Percentiles rank a stretch among this genome's conserved stretches.
phyloP scores from a whole-genome alignment of 2,888 invertebrate genomes.

The Himalopsyche kuldschensis region DNA sequence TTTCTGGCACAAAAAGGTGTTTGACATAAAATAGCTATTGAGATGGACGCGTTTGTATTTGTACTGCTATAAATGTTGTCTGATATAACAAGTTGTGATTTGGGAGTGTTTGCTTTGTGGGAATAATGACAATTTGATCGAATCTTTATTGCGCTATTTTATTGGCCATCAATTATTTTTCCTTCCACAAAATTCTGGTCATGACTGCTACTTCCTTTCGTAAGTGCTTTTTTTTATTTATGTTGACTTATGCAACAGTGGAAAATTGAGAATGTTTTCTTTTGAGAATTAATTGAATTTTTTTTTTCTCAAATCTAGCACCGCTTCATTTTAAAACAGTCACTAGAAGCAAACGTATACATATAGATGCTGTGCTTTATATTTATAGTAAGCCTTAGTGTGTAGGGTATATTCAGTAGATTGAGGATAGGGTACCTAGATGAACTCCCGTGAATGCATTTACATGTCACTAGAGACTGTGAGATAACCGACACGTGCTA shows the following conservation, averaged over 20 bases:
- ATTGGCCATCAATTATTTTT: not conserved
- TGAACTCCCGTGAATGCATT: conserved; percentile 53
- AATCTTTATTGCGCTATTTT: not conserved
- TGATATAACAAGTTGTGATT: not conserved
- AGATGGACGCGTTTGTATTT: conserved; percentile 18
- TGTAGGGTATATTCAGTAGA: not conserved
- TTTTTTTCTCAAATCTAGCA: too few species aligned
- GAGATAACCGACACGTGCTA: conserved; percentile 36
- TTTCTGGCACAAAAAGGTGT: conserved; percentile 37
- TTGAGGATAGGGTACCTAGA: not conserved
- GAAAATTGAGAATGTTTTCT: too few species aligned
- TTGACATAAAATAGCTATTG: conserved; percentile 33
- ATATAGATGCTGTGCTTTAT: not conserved
- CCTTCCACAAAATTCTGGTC: not conserved
- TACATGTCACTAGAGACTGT: conserved; percentile 45
- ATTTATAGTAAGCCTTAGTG: not conserved
- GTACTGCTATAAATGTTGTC: not conserved
- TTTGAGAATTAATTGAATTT: too few species aligned
- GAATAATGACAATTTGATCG: not conserved
- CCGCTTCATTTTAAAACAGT: too few species aligned
- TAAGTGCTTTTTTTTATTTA: too few species aligned
- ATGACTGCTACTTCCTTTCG: not conserved
- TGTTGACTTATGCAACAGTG: too few species aligned
- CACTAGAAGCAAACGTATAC: too few species aligned
- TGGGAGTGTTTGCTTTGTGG: not conserved